Percentiles rank a stretch among this genome's conserved stretches.
phyloP scores from a whole-genome alignment of 1,140 invertebrate species.

The Drosophila oshimai region DNA sequence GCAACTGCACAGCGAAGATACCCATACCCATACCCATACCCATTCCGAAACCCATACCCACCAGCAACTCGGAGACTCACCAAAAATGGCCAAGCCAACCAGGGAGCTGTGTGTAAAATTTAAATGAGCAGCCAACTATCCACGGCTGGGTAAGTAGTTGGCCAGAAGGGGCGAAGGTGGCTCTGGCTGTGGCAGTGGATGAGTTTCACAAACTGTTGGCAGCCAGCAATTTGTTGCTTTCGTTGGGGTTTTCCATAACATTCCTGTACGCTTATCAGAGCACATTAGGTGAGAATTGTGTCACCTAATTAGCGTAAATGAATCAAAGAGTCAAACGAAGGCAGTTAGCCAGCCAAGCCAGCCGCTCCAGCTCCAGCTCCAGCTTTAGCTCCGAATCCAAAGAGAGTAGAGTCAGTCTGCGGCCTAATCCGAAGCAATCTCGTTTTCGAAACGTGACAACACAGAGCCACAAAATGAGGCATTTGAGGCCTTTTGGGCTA shows the following conservation, averaged over 20 bases:
- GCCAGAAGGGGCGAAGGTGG: neutral
- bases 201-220: slow-evolving; percentile 44
- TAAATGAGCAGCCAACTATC: slow-evolving; percentile 65
- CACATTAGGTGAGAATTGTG: slow-evolving; percentile 82
- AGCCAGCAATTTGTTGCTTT: slow-evolving; percentile 68
- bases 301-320: slow-evolving; percentile 82
- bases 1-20: slow-evolving; percentile 26
- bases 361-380: too few species aligned
- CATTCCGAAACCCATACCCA: too few species aligned
- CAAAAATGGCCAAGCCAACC: slow-evolving; percentile 68
- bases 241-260: slow-evolving; percentile 39
- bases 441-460: slow-evolving; percentile 66
- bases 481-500: slow-evolving; percentile 58
- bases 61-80: slow-evolving; percentile 48
- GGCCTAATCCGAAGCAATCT: slow-evolving; percentile 65
- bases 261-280: slow-evolving; percentile 71
- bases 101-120: slow-evolving; percentile 68
- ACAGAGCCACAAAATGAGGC: slow-evolving; percentile 48
- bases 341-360: slow-evolving; percentile 35
- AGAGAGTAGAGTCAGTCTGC: slow-evolving; percentile 6
- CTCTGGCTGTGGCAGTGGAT: neutral
- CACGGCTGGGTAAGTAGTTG: neutral
- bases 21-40: too few species aligned
- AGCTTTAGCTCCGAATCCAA: too few species aligned
- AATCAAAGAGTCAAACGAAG: slow-evolving; percentile 63